Percentiles rank a stretch among this genome's conserved stretches.
phyloP scores from a whole-genome alignment of 2,888 invertebrate genomes.

The Philereme vetulata region DNA sequence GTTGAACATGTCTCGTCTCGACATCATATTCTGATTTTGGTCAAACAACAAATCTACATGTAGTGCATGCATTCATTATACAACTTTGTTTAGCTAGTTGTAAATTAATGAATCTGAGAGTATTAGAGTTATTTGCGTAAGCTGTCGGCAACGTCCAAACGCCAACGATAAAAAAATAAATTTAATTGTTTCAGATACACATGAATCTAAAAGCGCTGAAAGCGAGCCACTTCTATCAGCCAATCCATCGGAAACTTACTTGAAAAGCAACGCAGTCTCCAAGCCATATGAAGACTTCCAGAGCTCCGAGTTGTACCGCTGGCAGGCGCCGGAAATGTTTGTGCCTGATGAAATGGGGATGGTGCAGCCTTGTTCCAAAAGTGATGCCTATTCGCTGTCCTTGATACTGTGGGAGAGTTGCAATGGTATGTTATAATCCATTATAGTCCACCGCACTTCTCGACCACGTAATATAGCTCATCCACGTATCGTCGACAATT shows the following conservation, averaged over 20 bases:
- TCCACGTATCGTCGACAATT: no score
- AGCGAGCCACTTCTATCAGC: slow-evolving; percentile 65
- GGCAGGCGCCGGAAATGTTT: slow-evolving; percentile 78
- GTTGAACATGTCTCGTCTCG: no score
- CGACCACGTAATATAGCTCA: no score
- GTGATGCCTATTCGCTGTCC: slow-evolving; percentile 73
- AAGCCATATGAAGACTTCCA: slow-evolving; percentile 57
- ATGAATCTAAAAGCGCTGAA: slow-evolving; percentile 50
- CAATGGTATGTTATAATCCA: slow-evolving; percentile 58
- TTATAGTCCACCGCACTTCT: no score
- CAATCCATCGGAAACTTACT: slow-evolving; percentile 63
- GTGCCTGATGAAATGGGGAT: slow-evolving; percentile 57
- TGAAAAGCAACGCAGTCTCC: slow-evolving; percentile 51
- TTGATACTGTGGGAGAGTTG: slow-evolving; percentile 76
- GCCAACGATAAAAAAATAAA: neutral
- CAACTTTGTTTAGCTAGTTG: no score
- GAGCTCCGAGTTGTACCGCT: slow-evolving; percentile 58
- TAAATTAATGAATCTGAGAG: neutral
- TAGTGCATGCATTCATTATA: no score
- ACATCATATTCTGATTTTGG: no score
- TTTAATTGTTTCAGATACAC: slow-evolving; percentile 54
- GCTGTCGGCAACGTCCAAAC: neutral
- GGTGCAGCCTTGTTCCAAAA: slow-evolving; percentile 67
- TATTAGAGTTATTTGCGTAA: neutral
- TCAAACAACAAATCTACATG: no score